Percentiles rank a stretch among this genome's conserved stretches.
Evolutionary conservation across 2,797 vertebrate species (phyloP).

Genomic region (Cacajao melanocephalus): DNA sequence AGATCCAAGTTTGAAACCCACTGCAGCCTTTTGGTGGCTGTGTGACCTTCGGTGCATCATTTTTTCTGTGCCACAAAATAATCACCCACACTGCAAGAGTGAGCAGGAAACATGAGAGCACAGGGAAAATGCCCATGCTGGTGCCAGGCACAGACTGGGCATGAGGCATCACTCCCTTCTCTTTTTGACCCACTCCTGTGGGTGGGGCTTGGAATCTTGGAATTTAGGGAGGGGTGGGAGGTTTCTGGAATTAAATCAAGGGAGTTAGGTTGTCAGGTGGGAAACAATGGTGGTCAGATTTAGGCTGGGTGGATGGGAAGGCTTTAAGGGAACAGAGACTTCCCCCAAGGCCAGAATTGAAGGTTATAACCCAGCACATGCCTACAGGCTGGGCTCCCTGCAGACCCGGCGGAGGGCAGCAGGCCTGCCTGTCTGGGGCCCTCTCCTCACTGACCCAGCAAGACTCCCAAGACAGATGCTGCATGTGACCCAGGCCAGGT

Average conservation of each 20-base stretch:
- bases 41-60: background rate
- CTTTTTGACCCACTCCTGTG: too few relatives aligned
- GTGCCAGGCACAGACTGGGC: background rate
- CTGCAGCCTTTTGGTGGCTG: background rate
- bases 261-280: background rate
- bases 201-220: background rate
- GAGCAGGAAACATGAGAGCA: background rate
- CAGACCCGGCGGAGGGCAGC: background rate
- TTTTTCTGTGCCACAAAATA: background rate
- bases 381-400: background rate
- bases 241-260: background rate
- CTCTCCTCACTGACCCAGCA: background rate
- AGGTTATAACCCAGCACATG: background rate
- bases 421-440: background rate
- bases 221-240: background rate
- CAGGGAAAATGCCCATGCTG: background rate
- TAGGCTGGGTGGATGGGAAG: background rate
- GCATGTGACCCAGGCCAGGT: background rate
- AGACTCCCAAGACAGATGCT: background rate
- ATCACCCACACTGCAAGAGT: background rate
- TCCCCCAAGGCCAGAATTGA: background rate
- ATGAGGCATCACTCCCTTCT: rapidly evolving
- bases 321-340: background rate
- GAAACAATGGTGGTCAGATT: background rate
- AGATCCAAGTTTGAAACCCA: background rate